Percentiles rank a stretch among this genome's conserved stretches.
Evolutionary conservation across 1,140 invertebrate species (phyloP).

Genomic region (Tetraneura akinire): DNA sequence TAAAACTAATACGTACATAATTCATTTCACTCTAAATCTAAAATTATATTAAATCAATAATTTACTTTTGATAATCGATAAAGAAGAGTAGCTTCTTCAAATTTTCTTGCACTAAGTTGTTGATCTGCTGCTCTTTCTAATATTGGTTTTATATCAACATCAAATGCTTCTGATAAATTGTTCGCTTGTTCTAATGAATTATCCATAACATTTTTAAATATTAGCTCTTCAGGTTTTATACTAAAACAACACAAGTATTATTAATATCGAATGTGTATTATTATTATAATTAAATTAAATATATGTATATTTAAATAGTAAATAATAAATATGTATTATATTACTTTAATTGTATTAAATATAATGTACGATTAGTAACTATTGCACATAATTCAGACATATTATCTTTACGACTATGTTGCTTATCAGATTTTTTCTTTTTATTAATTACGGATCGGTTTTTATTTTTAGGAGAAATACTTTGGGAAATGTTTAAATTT

Average conservation of each 20-base stretch:
- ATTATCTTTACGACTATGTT: constrained; percentile 36
- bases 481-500: constrained; percentile 8
- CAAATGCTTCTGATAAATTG: constrained; percentile 64
- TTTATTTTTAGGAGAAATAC: constrained; percentile 32
- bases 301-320: constrained; percentile 68
- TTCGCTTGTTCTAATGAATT: constrained; percentile 64
- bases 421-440: constrained; percentile 30
- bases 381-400: constrained; percentile 54
- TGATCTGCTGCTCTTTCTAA: constrained; percentile 75
- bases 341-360: constrained; percentile 63
- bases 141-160: constrained; percentile 69
- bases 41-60: background rate
- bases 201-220: constrained; percentile 67
- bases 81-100: constrained; percentile 68
- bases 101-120: constrained; percentile 66
- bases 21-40: no score
- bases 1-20: no score
- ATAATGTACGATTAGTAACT: constrained; percentile 62
- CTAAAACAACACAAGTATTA: background rate
- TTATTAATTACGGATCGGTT: constrained; percentile 5
- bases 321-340: no score
- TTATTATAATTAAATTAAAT: constrained; percentile 71
- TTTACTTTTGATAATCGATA: constrained; percentile 69
- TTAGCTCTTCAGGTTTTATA: constrained; percentile 62
- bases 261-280: constrained; percentile 63